Evolutionary conservation across 2,113 vertebrate species (phyloP).

Genomic region (Acrocephalus kingi): DNA sequence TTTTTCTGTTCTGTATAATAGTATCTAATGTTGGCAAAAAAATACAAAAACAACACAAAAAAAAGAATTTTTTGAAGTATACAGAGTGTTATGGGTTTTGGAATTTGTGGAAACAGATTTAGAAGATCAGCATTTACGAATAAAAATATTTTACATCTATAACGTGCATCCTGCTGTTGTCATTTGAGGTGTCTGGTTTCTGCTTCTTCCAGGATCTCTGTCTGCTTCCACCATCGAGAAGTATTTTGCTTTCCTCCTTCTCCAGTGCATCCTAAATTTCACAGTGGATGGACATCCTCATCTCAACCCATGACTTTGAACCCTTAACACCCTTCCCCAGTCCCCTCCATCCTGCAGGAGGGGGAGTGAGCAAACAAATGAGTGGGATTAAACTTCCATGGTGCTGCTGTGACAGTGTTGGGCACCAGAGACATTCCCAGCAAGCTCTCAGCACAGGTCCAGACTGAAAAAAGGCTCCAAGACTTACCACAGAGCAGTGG

Average conservation of each 20-base stretch:
- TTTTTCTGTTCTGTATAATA: conserved; percentile 94
- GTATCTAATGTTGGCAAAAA: conserved; percentile 86
- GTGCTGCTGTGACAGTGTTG: rapidly evolving
- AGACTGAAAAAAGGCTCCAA: neutral
- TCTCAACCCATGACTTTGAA: rapidly evolving
- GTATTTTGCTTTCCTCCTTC: rapidly evolving
- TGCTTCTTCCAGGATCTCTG: neutral
- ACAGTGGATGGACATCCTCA: rapidly evolving
- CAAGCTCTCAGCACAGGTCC: rapidly evolving
- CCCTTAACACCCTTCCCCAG: rapidly evolving
- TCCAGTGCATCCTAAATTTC: rapidly evolving
- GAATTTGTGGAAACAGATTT: conserved; percentile 98
- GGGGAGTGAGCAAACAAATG: neutral
- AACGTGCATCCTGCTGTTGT: neutral
- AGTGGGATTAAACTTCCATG: rapidly evolving
- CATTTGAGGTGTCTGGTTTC: neutral
- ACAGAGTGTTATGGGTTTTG: conserved; percentile 95
- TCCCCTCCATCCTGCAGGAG: neutral
- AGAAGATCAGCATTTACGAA: conserved; percentile 98
- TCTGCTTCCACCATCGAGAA: rapidly evolving
- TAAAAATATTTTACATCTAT: conserved; percentile 99
- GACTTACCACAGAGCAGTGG: rapidly evolving
- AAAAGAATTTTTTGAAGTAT: conserved; percentile 89
- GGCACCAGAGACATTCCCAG: neutral
- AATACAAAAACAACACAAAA: conserved; percentile 29